A percentile compares a stretch with the other conserved stretches of the same genome.
These are phyloP conservation scores for Herpailurus yagouaroundi DNA, from an alignment of 2,113 vertebrate species.

Conservation along the genomic window DNA sequence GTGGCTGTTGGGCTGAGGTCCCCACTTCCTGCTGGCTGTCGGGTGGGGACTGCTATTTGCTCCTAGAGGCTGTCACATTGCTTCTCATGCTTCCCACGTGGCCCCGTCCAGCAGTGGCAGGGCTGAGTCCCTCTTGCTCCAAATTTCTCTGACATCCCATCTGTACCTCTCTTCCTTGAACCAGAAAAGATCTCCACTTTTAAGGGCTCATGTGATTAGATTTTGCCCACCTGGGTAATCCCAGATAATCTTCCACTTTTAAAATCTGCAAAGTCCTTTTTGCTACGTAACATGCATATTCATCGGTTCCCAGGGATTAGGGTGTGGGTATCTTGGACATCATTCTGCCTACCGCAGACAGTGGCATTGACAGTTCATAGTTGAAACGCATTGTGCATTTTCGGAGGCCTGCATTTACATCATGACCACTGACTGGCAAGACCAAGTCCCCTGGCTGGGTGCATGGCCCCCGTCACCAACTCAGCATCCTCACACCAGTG, in stretches of 20 bases:
- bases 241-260: neutral
- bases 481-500: accelerated
- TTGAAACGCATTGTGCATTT: neutral
- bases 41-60: no score
- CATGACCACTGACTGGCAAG: no score
- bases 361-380: neutral
- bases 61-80: neutral
- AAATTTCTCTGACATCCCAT: neutral
- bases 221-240: neutral
- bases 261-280: neutral
- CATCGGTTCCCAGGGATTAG: no score
- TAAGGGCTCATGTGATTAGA: neutral
- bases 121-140: neutral
- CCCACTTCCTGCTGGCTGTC: neutral
- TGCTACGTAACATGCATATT: neutral
- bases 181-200: no score
- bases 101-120: neutral
- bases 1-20: neutral
- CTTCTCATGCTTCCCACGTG: neutral
- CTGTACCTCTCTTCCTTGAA: neutral
- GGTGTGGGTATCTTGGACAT: neutral
- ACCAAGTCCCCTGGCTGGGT: no score
- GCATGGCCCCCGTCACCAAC: accelerated
- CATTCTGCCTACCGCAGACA: neutral
- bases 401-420: neutral